Conservation (phyloP, 2,888 invertebrate species). For the Pristionchus maxplancki region DNA sequence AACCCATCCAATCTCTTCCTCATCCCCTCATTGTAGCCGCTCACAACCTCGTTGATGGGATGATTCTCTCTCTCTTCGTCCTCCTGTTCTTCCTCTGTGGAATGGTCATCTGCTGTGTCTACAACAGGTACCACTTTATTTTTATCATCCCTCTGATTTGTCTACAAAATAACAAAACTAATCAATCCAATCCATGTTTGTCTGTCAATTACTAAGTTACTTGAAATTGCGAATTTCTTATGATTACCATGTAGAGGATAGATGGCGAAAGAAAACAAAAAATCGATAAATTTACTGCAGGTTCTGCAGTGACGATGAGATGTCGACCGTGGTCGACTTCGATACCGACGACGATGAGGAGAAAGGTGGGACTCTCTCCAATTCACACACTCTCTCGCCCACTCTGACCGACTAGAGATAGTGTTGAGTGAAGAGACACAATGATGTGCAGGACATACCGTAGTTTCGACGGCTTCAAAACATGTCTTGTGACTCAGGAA, state of each 20-base stretch:
- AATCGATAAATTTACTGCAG: background rate
- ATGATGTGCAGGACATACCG: no score
- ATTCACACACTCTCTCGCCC: no score
- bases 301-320: background rate
- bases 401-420: no score
- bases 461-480: background rate
- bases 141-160: background rate
- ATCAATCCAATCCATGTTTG: no score
- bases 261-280: no score
- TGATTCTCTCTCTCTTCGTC: background rate
- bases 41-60: background rate
- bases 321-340: background rate
- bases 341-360: slow-evolving; percentile 18
- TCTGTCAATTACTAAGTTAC: no score
- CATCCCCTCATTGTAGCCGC: background rate
- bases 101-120: background rate
- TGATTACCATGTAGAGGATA: no score
- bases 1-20: background rate
- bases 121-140: background rate
- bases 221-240: no score
- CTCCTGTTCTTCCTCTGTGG: background rate
- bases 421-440: no score
- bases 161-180: no score
- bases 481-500: background rate
- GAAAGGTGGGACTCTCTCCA: background rate